phyloP scores from a whole-genome alignment of 2,797 vertebrate genomes.

The Macropus fuliginosus region DNA sequence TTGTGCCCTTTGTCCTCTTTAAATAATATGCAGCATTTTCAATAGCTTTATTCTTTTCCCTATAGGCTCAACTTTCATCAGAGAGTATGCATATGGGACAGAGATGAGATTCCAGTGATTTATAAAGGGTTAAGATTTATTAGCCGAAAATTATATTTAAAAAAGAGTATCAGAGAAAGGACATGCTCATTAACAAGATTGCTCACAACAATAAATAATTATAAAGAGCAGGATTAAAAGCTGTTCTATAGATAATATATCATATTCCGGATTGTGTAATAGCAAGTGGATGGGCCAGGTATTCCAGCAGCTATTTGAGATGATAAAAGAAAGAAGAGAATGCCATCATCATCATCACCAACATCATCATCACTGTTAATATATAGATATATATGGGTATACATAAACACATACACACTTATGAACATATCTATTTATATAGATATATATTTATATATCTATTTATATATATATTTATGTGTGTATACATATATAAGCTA shows the following conservation, averaged over 20 bases:
- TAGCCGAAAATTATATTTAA: too few relatives aligned
- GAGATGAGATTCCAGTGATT: neutral
- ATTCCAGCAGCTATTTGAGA: neutral
- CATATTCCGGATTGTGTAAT: neutral
- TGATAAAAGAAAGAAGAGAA: neutral
- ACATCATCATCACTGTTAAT: neutral
- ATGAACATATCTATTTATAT: neutral
- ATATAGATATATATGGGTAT: neutral
- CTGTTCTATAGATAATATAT: neutral
- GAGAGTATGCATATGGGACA: neutral
- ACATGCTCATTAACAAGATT: neutral
- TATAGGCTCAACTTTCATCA: neutral
- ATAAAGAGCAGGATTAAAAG: neutral
- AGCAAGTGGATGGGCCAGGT: neutral
- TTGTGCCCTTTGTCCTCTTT: neutral
- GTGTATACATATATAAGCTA: too few relatives aligned
- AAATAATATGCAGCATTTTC: neutral
- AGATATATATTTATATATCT: too few relatives aligned
- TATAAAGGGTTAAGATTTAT: neutral
- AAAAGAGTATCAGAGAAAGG: neutral
- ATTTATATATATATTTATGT: neutral
- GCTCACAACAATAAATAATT: neutral
- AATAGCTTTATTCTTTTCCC: neutral
- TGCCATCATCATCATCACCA: neutral
- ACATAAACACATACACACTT: too few relatives aligned